Evolutionary conservation across 2,113 vertebrate genomes (phyloP), one percentile per base, ranked within the genome.

Genomic region (Carlito syrichta): DNA sequence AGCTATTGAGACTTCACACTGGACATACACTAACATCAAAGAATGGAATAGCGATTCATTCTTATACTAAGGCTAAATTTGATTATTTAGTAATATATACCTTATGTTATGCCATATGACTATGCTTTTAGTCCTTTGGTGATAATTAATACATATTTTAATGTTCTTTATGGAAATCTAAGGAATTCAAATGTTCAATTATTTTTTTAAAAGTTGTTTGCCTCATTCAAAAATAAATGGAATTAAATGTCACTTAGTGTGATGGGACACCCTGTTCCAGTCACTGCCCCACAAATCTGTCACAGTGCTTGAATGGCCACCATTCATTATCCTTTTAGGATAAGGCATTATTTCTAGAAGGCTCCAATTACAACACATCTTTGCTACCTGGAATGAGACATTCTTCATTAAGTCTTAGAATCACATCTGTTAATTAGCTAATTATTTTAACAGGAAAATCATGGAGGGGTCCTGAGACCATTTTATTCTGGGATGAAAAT

Each of bases 1-100:
- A 97, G 22, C 11, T 97, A 97, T 94, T 92, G 94, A 96, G 82
- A 87, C 90, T 62, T 97, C 92, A 95, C 83, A 95, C 63, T 97
- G 96, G 78, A 84, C 94, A 94, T 83, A 74, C 89, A 93, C 92
- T 95, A 96, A 97, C 87, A 94, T 68, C 86, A 95, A 97, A 96
- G 91, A 95, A 93, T 63, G 68, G 60, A 95, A 82, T 52, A 73
- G 66, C 90, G 95, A 48, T 74, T 97, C 94, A 63, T 96, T 97
- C 94, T 96, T 60, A 77, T 71, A 85, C 52, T 91, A 71, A 69
- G 13, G 40, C 86, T 97, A 95, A 94, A 93, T 62, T 52, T 84
- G 35, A 97, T 93, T 58, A 94, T 94, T 98, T 95, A 94, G 83
- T 92, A 96, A 96, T 58, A 83, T 91, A 95, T 89, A 50, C 60